Conservation (phyloP, 2,797 vertebrate genomes). For the Schizopygopsis pylzovi region DNA sequence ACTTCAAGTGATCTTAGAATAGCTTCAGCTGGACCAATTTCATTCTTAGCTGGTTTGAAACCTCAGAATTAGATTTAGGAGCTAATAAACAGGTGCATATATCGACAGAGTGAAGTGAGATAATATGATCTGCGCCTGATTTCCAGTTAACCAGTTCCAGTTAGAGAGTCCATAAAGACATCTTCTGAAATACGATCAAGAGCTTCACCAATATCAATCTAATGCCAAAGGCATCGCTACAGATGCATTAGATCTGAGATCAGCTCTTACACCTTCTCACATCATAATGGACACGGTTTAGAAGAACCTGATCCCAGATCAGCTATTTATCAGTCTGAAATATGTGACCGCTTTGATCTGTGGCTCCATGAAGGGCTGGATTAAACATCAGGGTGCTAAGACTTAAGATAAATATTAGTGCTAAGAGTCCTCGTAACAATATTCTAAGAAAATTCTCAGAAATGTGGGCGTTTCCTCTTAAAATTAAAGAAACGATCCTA, state of each 20-base stretch:
- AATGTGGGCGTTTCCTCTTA: no score
- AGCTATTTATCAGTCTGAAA: neutral
- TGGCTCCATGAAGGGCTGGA: neutral
- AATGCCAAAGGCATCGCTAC: no score
- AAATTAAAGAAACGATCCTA: no score
- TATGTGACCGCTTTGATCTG: neutral
- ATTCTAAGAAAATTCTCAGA: no score
- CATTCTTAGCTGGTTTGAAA: constrained; percentile 21
- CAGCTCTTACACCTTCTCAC: constrained; percentile 8
- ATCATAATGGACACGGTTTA: neutral
- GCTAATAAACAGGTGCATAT: constrained; percentile 54
- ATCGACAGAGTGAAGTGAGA: constrained; percentile 57
- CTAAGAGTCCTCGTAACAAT: no score
- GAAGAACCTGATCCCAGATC: constrained; percentile 11
- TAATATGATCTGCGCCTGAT: constrained; percentile 56
- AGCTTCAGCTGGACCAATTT: constrained; percentile 7
- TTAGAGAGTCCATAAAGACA: constrained; percentile 56
- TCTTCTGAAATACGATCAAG: constrained; percentile 53
- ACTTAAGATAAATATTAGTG: no score
- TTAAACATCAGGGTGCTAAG: neutral
- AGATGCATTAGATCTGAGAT: constrained; percentile 21
- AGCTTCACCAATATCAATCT: constrained; percentile 13
- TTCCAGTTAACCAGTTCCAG: constrained; percentile 55
- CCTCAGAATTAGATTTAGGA: constrained; percentile 52
- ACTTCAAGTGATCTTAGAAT: neutral